Percentiles rank a stretch among this genome's conserved stretches.
These are phyloP conservation scores for Leistus spinibarbis DNA, from an alignment of 2,888 invertebrate genomes.

Conservation along the genomic window DNA sequence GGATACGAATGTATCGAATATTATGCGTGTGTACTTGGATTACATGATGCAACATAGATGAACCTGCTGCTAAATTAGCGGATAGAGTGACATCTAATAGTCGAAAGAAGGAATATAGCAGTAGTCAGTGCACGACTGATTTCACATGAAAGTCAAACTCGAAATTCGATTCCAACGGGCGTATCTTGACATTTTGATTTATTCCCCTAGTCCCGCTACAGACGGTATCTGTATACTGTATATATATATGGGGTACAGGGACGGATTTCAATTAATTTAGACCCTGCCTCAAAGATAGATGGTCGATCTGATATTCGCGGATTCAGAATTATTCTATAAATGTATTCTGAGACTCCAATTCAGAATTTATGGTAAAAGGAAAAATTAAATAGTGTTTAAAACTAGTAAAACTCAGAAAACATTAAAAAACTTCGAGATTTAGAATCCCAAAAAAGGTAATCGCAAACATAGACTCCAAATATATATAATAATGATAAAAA, in stretches of 20 bases:
- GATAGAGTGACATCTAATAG: not conserved
- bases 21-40: conserved; percentile 18
- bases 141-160: conserved; percentile 30
- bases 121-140: conserved; percentile 10
- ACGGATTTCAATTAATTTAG: not conserved
- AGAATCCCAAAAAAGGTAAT: too few species aligned
- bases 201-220: not conserved
- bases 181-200: conserved; percentile 29
- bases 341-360: too few species aligned
- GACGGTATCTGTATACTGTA: not conserved
- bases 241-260: not conserved
- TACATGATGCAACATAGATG: conserved; percentile 35
- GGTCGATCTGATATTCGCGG: not conserved
- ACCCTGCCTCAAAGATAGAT: not conserved
- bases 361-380: too few species aligned
- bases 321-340: not conserved
- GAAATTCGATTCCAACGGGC: conserved; percentile 23
- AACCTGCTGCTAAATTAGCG: conserved; percentile 28
- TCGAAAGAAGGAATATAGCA: not conserved
- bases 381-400: too few species aligned
- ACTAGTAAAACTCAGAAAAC: too few species aligned
- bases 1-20: conserved; percentile 15
- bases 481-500: too few species aligned
- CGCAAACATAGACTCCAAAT: too few species aligned
- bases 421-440: too few species aligned